Evolutionary conservation across 2,888 invertebrate genomes (phyloP).

Genomic region (Blastobasis lacticolella): DNA sequence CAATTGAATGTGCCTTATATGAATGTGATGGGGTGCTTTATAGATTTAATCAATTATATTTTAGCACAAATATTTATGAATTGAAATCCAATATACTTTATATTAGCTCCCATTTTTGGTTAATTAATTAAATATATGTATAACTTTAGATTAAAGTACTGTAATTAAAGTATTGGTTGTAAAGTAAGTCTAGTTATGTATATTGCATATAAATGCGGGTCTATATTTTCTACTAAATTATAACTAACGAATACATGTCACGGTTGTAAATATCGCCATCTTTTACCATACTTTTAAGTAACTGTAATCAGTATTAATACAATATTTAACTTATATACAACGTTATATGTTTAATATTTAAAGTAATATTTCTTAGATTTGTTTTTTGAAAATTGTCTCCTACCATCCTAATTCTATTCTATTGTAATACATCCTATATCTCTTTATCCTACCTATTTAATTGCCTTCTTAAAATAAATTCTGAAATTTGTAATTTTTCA

Average conservation of each 20-base stretch:
- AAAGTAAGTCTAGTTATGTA: conserved; percentile 18
- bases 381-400: too few relatives aligned
- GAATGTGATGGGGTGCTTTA: conserved; percentile 34
- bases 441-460: too few relatives aligned
- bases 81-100: conserved; percentile 10
- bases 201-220: conserved; percentile 60
- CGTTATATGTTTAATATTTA: conserved; percentile 17
- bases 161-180: conserved; percentile 19
- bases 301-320: conserved; percentile 70
- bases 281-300: conserved; percentile 53
- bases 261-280: conserved; percentile 62
- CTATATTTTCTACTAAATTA: conserved; percentile 53
- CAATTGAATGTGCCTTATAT: conserved; percentile 29
- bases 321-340: conserved; percentile 58
- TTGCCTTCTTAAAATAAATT: too few relatives aligned
- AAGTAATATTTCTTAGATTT: too few relatives aligned
- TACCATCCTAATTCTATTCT: too few relatives aligned
- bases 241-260: conserved; percentile 39
- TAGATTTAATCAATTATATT: conserved; percentile 14
- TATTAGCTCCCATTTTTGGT: not conserved
- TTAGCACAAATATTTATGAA: conserved; percentile 24
- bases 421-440: too few relatives aligned
- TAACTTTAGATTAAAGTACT: conserved; percentile 12
- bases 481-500: too few relatives aligned
- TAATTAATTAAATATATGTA: not conserved